A percentile compares a stretch with the other conserved stretches of the same genome.
These are phyloP conservation scores for Caiman crocodilus DNA, from an alignment of 2,797 vertebrate genomes.

Conservation along the genomic window DNA sequence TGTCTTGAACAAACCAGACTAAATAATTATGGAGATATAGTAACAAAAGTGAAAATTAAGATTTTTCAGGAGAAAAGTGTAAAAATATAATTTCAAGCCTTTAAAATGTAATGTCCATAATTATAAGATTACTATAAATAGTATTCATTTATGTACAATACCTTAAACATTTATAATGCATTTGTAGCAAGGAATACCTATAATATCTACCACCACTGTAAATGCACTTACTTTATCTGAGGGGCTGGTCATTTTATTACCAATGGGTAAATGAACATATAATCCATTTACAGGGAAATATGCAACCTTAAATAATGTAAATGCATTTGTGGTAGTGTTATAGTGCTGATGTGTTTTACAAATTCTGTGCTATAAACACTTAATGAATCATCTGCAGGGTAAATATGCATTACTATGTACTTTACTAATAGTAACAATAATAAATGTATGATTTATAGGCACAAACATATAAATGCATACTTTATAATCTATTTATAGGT, in stretches of 20 bases:
- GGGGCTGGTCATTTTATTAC: slow-evolving; percentile 54
- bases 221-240: slow-evolving; percentile 47
- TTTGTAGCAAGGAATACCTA: slow-evolving; percentile 34
- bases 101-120: slow-evolving; percentile 56
- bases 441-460: background rate
- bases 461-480: background rate
- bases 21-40: background rate
- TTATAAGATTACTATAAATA: slow-evolving; percentile 59
- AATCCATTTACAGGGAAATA: slow-evolving; percentile 61
- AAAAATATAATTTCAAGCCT: background rate
- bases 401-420: background rate
- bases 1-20: background rate
- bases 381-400: slow-evolving; percentile 13
- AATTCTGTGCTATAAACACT: background rate
- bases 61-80: slow-evolving; percentile 2
- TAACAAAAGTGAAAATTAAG: slow-evolving; percentile 38
- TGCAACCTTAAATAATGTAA: slow-evolving; percentile 6
- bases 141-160: slow-evolving; percentile 44
- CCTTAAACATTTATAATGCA: slow-evolving; percentile 30
- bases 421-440: background rate
- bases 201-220: slow-evolving; percentile 38
- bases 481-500: background rate
- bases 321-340: slow-evolving; percentile 2
- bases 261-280: slow-evolving; percentile 57
- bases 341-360: background rate